phyloP scores from a whole-genome alignment of 2,113 vertebrate species.

The Thamnophis sirtalis region DNA sequence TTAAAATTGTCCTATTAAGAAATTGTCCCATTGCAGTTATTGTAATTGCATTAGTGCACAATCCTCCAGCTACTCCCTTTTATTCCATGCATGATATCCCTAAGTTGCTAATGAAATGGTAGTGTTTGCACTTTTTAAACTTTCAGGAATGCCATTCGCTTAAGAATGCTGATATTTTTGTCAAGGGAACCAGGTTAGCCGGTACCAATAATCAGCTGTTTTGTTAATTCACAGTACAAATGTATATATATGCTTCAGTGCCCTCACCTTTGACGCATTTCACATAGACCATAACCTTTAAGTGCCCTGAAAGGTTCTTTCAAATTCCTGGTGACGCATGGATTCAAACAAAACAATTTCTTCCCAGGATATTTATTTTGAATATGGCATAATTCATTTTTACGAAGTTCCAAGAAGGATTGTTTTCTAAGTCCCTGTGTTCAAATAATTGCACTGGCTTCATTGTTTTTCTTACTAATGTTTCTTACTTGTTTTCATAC shows the following conservation, averaged over 20 bases:
- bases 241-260: neutral
- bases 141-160: neutral
- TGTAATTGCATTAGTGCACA: neutral
- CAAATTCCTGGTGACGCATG: neutral
- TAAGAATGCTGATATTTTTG: neutral
- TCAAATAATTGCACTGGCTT: neutral
- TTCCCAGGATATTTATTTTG: neutral
- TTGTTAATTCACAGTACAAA: neutral
- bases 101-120: neutral
- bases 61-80: neutral
- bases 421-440: neutral
- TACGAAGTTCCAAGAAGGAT: neutral
- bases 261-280: neutral
- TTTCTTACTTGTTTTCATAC: neutral
- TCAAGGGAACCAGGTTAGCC: neutral
- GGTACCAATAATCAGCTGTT: neutral
- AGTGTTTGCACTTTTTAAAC: neutral
- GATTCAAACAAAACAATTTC: neutral
- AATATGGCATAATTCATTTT: neutral
- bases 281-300: neutral
- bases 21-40: neutral
- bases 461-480: neutral
- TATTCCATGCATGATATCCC: neutral
- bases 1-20: neutral
- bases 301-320: neutral